Evolutionary conservation across 2,113 vertebrate species (phyloP), one percentile per base, ranked within the genome.

Genomic region (Cyanistes caeruleus): DNA sequence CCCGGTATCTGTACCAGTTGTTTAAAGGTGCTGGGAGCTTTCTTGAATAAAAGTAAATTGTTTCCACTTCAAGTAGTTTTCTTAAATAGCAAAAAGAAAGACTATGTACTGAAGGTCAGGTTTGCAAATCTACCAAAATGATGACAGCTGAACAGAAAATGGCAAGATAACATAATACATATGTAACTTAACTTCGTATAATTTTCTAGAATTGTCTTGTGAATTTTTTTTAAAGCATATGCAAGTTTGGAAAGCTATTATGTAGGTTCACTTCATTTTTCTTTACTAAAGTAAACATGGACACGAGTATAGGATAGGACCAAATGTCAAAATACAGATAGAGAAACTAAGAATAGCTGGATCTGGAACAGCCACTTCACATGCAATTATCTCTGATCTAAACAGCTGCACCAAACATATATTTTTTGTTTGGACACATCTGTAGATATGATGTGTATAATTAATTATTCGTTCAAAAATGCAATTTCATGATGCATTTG

Each of bases 391-490:
- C 87, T 95, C 91, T 89, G 95, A 95, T 94, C 72, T 89, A 92
- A 96, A 55, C 90, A 97, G 91, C 56, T 89, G 85, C 97, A 97
- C 55, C 72, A 98, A 97, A 97, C 20, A 84, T 76, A 75, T 95
- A 95, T 88, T 96, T 97, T 93, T 88, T 92, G 94, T 96, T 98
- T 95, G 78, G 92, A 96, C 96, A 97, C 90, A 97, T 98, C 91
- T 97, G 92, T 94, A 97, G 95, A 91, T 97, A 98, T 89, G 95
- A 98, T 93, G 97, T 89, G 58, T 96, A 51, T 97, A 97, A 98
- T 98, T 98, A 98, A 98, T 95, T 98, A 96, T 96, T 98, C 94
- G 5, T 87, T 97, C 81, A 96, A 98, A 98, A 98, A 98, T 90
- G 96, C 92, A 96, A 80, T 97, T 97, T 97, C 89, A 78, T 91